Conservation (phyloP, 2,797 vertebrate species). For the Brachyalestes nurse region DNA sequence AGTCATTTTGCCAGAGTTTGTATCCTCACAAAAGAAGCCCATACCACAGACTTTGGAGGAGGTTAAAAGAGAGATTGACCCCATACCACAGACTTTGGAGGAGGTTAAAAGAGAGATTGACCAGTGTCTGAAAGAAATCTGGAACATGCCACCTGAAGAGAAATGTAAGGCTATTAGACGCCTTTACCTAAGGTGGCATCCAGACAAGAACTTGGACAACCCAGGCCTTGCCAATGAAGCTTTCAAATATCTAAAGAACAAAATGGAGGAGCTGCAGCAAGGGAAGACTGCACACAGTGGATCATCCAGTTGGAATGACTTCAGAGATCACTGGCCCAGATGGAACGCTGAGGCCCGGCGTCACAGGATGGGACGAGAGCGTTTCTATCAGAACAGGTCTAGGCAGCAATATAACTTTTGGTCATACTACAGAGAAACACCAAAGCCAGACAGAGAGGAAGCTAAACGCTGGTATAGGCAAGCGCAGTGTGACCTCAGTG, state of each 20-base stretch:
- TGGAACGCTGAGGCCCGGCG: conserved; percentile 78
- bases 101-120: conserved; percentile 82
- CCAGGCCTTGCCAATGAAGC: conserved; percentile 68
- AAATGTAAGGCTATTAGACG: conserved; percentile 74
- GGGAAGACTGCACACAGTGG: conserved; percentile 54
- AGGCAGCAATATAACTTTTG: conserved; percentile 75
- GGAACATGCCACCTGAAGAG: conserved; percentile 72
- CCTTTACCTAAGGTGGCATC: conserved; percentile 81
- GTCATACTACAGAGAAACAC: conserved; percentile 67
- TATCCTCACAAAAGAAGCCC: conserved; percentile 28
- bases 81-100: conserved; percentile 64
- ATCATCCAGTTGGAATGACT: conserved; percentile 2
- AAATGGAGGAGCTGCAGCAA: conserved; percentile 64
- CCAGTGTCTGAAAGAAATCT: conserved; percentile 72
- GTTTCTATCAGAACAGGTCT: conserved; percentile 55
- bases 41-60: conserved; percentile 69
- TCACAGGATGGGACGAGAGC: conserved; percentile 69
- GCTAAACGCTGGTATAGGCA: conserved; percentile 81
- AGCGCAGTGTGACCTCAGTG: conserved; percentile 79
- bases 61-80: conserved; percentile 80
- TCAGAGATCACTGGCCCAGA: conserved; percentile 60
- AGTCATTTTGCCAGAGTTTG: conserved; percentile 19
- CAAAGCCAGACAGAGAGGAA: conserved; percentile 72
- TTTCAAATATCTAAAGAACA: conserved; percentile 76
- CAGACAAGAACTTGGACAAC: conserved; percentile 80